These are phyloP conservation scores for Epistrophe grossulariae DNA, from an alignment of 2,888 invertebrate genomes.

Conservation along the genomic window DNA sequence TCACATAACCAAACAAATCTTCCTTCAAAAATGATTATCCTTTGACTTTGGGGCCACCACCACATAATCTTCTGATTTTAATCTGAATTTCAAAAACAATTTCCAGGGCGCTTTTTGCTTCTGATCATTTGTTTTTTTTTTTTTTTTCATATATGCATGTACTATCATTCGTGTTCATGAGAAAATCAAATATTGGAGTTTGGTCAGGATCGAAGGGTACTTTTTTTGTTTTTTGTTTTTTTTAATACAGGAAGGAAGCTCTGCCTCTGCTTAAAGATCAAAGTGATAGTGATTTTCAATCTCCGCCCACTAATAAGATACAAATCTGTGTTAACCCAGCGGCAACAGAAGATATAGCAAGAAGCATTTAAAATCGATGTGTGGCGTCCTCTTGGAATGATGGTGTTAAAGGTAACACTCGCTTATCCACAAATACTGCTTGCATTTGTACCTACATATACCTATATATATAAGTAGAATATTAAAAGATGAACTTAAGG, in stretches of 20 bases:
- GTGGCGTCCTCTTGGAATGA: not conserved
- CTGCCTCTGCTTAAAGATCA: slow-evolving; percentile 12
- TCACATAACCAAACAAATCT: slow-evolving; percentile 60
- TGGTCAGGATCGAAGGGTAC: slow-evolving; percentile 12
- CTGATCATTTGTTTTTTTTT: slow-evolving; percentile 30
- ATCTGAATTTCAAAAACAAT: slow-evolving; percentile 43
- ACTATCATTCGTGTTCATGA: slow-evolving; percentile 32
- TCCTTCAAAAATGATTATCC: slow-evolving; percentile 62
- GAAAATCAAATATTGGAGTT: slow-evolving; percentile 62
- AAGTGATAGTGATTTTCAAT: slow-evolving; percentile 55
- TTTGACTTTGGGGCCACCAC: slow-evolving; percentile 63
- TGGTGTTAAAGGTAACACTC: slow-evolving; percentile 57
- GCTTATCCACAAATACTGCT: not conserved
- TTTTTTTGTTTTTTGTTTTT: not conserved
- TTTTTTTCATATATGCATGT: too few species aligned
- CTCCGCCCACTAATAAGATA: slow-evolving; percentile 68
- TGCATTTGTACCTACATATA: not conserved
- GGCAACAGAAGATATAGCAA: not conserved
- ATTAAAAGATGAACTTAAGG: too few species aligned
- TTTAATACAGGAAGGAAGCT: not conserved
- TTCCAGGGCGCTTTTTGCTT: slow-evolving; percentile 2
- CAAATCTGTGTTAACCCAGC: slow-evolving; percentile 51
- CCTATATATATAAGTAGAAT: too few species aligned
- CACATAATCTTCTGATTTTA: slow-evolving; percentile 33
- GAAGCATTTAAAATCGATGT: slow-evolving; percentile 36